Conservation (phyloP, 2,888 invertebrate species). For the Lycocerus yunnanus region DNA sequence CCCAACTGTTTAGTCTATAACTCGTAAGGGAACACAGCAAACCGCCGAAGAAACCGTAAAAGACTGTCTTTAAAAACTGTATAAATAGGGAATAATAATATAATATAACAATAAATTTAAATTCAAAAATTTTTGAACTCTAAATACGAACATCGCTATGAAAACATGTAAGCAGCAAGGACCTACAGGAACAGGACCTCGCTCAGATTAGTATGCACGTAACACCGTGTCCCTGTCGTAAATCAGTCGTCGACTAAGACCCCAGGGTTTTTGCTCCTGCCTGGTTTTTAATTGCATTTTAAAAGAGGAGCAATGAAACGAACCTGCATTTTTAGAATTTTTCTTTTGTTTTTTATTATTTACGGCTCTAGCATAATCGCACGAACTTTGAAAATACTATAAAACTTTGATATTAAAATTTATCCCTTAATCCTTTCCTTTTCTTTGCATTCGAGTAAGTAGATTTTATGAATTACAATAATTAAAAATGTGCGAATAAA, state of each 20-base stretch:
- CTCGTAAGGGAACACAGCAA: too few relatives aligned
- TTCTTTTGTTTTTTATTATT: constrained; percentile 15
- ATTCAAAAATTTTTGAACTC: neutral
- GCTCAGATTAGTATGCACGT: constrained; percentile 22
- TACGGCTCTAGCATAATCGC: neutral
- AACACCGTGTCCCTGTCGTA: constrained; percentile 20
- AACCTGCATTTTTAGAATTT: constrained; percentile 17
- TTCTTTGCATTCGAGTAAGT: neutral
- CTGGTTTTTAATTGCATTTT: constrained; percentile 24
- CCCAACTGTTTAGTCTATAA: too few relatives aligned
- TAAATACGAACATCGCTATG: constrained; percentile 7
- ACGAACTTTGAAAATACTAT: neutral
- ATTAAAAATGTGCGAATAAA: neutral
- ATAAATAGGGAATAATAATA: too few relatives aligned
- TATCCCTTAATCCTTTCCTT: neutral
- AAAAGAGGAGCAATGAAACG: constrained; percentile 17
- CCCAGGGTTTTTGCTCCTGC: constrained; percentile 12
- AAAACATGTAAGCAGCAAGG: constrained; percentile 10
- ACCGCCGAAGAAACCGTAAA: too few relatives aligned
- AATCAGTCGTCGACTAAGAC: constrained; percentile 24
- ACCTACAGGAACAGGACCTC: constrained; percentile 11
- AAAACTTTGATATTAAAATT: neutral
- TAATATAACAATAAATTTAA: neutral
- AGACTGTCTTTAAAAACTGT: too few relatives aligned
- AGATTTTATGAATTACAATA: neutral